These are phyloP conservation scores for Gallinago solitaria DNA, from an alignment of 2,797 vertebrate species.

Conservation along the genomic window DNA sequence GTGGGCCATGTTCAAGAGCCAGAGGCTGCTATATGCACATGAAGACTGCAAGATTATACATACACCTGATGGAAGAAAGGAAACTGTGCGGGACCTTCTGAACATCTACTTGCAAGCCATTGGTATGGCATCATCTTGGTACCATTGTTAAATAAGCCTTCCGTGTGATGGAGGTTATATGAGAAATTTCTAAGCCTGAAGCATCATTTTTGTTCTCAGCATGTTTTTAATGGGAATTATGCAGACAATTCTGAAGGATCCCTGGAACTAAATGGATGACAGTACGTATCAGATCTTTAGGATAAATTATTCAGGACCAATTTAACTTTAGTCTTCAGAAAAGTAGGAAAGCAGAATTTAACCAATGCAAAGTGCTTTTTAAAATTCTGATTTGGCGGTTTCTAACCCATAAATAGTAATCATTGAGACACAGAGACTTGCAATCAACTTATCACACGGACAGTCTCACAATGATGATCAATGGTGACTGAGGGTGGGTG, in stretches of 20 bases:
- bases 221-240: neutral
- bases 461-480: neutral
- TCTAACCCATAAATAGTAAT: neutral
- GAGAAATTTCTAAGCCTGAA: neutral
- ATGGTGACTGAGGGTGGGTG: neutral
- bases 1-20: neutral
- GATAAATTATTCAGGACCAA: neutral
- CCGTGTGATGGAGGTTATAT: fast-evolving
- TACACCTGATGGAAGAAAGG: neutral
- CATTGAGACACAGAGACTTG: neutral
- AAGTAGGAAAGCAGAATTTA: neutral
- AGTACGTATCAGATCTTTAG: neutral
- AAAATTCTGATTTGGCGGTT: neutral
- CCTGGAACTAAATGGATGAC: neutral
- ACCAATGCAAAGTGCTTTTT: neutral
- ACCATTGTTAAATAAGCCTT: neutral
- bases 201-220: neutral
- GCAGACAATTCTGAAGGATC: neutral
- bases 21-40: neutral
- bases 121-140: neutral
- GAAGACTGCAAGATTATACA: neutral
- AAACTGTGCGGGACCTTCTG: neutral
- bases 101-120: neutral
- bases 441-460: neutral
- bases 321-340: neutral